Conservation (phyloP, 2,797 vertebrate genomes). For the Gallinago nigripennis region DNA sequence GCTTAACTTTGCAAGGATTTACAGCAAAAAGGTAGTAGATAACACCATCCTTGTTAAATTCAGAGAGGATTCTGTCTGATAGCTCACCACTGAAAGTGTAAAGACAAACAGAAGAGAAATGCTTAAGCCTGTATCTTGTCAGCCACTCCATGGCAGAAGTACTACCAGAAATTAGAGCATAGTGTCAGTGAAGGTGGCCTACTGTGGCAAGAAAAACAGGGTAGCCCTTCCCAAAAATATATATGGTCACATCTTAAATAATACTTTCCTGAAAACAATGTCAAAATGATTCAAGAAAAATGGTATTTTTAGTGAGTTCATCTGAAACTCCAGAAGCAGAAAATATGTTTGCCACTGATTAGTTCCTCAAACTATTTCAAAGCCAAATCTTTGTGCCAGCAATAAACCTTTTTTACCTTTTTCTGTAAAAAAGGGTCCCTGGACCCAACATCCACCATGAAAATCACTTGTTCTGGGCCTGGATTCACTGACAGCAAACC, state of each 20-base stretch:
- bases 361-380: constrained; percentile 22
- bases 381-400: constrained; percentile 1
- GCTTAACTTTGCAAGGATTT: background rate
- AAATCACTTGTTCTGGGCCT: constrained; percentile 48
- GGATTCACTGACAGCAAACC: constrained; percentile 55
- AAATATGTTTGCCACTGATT: constrained; percentile 41
- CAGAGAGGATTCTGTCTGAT: background rate
- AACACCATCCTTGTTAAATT: background rate
- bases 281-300: background rate
- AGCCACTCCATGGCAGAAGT: background rate
- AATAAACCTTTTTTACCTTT: constrained; percentile 33
- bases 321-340: constrained; percentile 20
- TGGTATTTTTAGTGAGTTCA: background rate
- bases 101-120: background rate
- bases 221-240: background rate
- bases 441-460: constrained; percentile 5
- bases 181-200: background rate
- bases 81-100: background rate
- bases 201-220: background rate
- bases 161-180: background rate
- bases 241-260: background rate
- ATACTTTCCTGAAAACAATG: background rate
- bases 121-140: background rate
- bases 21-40: background rate
- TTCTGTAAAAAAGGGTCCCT: background rate